These are phyloP conservation scores for Mustelus asterias DNA, from an alignment of 2,113 vertebrate species.

Conservation along the genomic window DNA sequence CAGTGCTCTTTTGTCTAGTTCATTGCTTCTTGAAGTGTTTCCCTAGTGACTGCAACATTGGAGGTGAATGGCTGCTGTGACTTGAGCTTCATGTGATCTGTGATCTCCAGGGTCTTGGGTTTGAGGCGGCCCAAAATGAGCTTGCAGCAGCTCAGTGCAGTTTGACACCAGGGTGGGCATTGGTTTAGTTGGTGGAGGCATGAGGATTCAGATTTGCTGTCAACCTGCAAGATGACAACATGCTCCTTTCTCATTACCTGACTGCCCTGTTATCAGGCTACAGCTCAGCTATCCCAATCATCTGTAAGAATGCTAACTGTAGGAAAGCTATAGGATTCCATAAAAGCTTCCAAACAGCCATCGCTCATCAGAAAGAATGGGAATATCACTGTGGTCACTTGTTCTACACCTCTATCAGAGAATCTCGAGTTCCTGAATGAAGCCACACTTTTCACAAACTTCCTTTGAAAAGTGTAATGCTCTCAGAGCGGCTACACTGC, in stretches of 20 bases:
- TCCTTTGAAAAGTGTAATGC: not conserved
- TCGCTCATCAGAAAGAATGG: not conserved
- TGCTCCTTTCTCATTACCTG: not conserved
- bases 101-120: not conserved
- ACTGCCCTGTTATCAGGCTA: not conserved
- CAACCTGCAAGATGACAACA: not conserved
- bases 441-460: not conserved
- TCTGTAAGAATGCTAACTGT: no score
- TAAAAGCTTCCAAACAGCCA: not conserved
- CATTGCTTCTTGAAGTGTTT: not conserved
- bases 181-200: no score
- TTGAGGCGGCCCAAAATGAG: not conserved
- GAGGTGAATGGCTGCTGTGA: not conserved
- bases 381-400: not conserved
- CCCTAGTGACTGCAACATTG: not conserved
- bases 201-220: not conserved
- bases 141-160: not conserved
- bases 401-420: not conserved
- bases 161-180: not conserved
- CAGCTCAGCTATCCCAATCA: not conserved
- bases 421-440: not conserved
- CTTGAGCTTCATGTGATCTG: not conserved
- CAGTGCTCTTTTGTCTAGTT: not conserved
- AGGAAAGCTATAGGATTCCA: not conserved
- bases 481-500: not conserved